A percentile compares a stretch with the other conserved stretches of the same genome.
Evolutionary conservation across 2,113 vertebrate genomes (phyloP).

Genomic region (Pseudorectes ferrugineus): DNA sequence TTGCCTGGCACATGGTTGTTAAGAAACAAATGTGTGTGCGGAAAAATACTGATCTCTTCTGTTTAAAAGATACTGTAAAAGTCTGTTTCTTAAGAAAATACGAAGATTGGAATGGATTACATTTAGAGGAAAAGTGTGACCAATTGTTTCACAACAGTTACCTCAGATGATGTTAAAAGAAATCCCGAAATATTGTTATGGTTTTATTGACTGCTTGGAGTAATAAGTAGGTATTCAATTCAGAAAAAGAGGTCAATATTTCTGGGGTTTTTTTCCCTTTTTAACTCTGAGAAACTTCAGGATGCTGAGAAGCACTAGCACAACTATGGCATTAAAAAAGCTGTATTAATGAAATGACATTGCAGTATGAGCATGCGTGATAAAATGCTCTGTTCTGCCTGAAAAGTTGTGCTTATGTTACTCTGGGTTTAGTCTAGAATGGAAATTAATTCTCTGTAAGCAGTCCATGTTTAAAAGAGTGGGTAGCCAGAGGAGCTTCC

Average conservation of each 20-base stretch:
- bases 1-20: not conserved
- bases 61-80: not conserved
- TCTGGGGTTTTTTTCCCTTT: not conserved
- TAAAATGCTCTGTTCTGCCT: not conserved
- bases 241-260: not conserved
- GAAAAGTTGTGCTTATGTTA: not conserved
- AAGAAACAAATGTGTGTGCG: not conserved
- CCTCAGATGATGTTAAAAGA: not conserved
- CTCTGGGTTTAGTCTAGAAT: not conserved
- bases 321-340: not conserved
- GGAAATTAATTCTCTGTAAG: not conserved
- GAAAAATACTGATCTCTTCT: not conserved
- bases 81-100: not conserved
- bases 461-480: not conserved
- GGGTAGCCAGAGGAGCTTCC: not conserved
- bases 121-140: not conserved
- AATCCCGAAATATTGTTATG: not conserved
- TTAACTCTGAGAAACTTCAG: not conserved
- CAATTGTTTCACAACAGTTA: not conserved
- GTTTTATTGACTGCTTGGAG: not conserved
- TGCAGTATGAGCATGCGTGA: not conserved
- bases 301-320: not conserved
- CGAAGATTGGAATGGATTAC: not conserved
- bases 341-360: not conserved
- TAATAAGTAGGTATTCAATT: not conserved